Conservation (phyloP, 2,113 vertebrate species). For the Nesoenas mayeri region DNA sequence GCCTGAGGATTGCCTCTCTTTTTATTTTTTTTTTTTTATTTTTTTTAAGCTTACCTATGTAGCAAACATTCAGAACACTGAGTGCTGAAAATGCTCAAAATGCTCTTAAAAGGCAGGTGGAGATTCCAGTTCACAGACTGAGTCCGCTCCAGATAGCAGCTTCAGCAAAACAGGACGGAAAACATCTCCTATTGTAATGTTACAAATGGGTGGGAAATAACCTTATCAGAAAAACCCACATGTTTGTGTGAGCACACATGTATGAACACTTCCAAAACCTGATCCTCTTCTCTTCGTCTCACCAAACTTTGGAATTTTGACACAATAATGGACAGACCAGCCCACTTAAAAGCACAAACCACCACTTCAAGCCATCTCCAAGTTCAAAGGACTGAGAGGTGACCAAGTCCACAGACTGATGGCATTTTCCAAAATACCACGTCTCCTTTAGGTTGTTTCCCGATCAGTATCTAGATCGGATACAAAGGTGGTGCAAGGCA, state of each 20-base stretch:
- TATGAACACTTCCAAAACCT: not conserved
- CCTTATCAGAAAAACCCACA: rapidly evolving
- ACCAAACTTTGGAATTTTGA: not conserved
- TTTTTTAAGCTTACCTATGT: not conserved
- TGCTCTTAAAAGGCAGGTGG: not conserved
- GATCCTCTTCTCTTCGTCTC: not conserved
- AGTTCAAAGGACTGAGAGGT: not conserved
- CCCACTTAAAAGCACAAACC: not conserved
- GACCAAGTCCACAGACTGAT: not conserved
- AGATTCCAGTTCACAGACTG: not conserved
- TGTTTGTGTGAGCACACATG: not conserved
- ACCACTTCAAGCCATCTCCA: rapidly evolving
- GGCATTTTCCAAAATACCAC: not conserved
- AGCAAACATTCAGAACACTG: rapidly evolving
- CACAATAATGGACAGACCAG: rapidly evolving
- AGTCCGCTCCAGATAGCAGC: not conserved
- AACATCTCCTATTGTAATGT: not conserved
- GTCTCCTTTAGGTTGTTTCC: not conserved
- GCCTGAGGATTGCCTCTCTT: not conserved
- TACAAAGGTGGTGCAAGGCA: not conserved
- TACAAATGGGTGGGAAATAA: not conserved
- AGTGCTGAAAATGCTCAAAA: not conserved
- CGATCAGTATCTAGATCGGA: not conserved
- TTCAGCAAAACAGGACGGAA: not conserved
- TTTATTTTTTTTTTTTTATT: not conserved